Evolutionary conservation across 2,113 vertebrate genomes (phyloP).

Genomic region (Plectropomus leopardus): DNA sequence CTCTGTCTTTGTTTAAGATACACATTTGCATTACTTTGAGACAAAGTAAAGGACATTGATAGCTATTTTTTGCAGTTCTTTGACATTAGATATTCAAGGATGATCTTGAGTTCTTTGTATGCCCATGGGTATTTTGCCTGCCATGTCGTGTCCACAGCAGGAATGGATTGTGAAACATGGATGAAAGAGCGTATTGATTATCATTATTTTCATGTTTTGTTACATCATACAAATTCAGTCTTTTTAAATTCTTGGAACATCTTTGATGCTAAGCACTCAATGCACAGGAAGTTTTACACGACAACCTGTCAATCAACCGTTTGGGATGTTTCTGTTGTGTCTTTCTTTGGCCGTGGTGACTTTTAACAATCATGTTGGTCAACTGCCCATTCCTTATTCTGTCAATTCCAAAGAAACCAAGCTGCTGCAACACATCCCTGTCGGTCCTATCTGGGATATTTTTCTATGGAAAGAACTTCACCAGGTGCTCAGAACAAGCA

Average conservation of each 20-base stretch:
- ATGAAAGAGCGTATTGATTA: neutral
- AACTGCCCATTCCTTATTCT: neutral
- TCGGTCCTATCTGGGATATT: neutral
- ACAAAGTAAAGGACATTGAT: neutral
- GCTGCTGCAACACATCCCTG: neutral
- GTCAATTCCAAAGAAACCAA: neutral
- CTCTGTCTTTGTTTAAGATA: slow-evolving; percentile 2
- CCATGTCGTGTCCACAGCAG: neutral
- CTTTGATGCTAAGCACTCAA: neutral
- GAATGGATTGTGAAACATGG: neutral
- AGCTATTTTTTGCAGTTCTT: slow-evolving; percentile 20
- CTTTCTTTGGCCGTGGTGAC: neutral
- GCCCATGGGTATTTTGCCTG: neutral
- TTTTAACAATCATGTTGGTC: neutral
- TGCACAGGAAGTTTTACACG: neutral
- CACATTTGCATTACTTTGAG: neutral
- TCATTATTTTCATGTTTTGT: neutral
- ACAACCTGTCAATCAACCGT: neutral
- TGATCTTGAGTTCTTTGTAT: neutral
- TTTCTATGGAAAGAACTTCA: neutral
- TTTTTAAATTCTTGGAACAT: neutral
- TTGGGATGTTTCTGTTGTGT: neutral
- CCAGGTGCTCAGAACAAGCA: neutral
- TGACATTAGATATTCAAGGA: slow-evolving; percentile 3
- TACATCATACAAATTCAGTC: neutral